Conservation (phyloP, 1,140 invertebrate species). For the Macrosteles quadrilineatus region DNA sequence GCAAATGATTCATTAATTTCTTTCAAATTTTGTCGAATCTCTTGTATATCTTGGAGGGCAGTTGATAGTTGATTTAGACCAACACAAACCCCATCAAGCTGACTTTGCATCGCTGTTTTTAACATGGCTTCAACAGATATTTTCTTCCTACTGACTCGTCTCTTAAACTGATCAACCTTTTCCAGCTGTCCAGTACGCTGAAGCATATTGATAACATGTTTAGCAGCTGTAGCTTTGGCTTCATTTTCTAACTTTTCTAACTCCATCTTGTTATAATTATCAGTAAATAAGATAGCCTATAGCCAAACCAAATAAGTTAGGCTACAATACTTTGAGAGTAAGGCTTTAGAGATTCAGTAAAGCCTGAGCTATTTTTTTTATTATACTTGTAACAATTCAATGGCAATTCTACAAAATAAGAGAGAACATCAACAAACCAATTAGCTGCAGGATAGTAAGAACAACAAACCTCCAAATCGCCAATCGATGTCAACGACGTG, state of each 20-base stretch:
- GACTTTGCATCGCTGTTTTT: slow-evolving; percentile 98
- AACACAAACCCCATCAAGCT: slow-evolving; percentile 92
- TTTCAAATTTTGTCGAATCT: slow-evolving; percentile 63
- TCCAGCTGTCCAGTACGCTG: slow-evolving; percentile 94
- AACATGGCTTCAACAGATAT: slow-evolving; percentile 96
- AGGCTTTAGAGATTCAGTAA: background rate
- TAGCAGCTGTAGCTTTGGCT: slow-evolving; percentile 79
- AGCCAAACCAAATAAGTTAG: background rate
- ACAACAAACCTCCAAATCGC: slow-evolving; percentile 16
- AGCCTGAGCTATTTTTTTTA: background rate
- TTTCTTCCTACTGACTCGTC: slow-evolving; percentile 77
- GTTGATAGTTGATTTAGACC: slow-evolving; percentile 89
- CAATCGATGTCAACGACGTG: slow-evolving; percentile 11
- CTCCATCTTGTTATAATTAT: slow-evolving; percentile 23
- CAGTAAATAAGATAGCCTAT: background rate
- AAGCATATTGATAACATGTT: slow-evolving; percentile 92
- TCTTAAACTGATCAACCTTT: slow-evolving; percentile 89
- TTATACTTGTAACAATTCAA: background rate
- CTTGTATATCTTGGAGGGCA: slow-evolving; percentile 77
- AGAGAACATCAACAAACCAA: background rate
- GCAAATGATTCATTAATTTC: slow-evolving; percentile 65
- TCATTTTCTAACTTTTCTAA: slow-evolving; percentile 75
- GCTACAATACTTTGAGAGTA: background rate
- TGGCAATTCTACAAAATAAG: background rate
- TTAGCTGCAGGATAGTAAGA: background rate